A percentile compares a stretch with the other conserved stretches of the same genome.
These are phyloP conservation scores for Ctenopoma multispine DNA, from an alignment of 2,797 vertebrate genomes.

Conservation along the genomic window DNA sequence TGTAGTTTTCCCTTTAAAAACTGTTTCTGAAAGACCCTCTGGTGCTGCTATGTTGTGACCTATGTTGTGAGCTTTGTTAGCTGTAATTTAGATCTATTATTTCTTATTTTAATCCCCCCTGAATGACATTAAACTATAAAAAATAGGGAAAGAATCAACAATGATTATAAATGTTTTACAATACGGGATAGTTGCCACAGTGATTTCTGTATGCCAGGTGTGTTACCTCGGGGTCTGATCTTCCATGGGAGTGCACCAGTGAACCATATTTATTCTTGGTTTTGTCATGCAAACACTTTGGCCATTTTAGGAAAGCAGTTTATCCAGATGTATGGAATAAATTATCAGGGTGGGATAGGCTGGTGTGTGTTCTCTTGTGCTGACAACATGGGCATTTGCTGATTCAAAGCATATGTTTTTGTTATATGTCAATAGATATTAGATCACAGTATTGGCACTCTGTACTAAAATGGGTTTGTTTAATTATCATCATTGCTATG, in stretches of 20 bases:
- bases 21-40: too few relatives aligned
- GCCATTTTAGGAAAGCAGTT: slow-evolving; percentile 6
- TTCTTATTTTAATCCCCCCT: not conserved
- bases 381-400: slow-evolving; percentile 45
- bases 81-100: not conserved
- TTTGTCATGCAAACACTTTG: slow-evolving; percentile 19
- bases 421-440: slow-evolving; percentile 32
- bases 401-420: slow-evolving; percentile 48
- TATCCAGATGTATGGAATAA: slow-evolving; percentile 46
- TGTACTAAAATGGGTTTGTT: slow-evolving; percentile 15
- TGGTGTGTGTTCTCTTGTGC: slow-evolving; percentile 34
- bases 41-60: not conserved
- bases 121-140: not conserved
- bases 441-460: slow-evolving; percentile 39
- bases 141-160: slow-evolving; percentile 13
- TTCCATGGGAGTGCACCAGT: slow-evolving; percentile 16
- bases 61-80: too few relatives aligned
- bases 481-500: slow-evolving; percentile 22
- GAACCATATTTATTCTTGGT: slow-evolving; percentile 14
- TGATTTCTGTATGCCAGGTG: slow-evolving; percentile 42
- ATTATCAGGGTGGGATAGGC: slow-evolving; percentile 23
- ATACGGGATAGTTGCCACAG: not conserved
- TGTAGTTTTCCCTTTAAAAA: too few relatives aligned
- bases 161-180: slow-evolving; percentile 1
- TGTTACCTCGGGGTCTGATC: slow-evolving; percentile 39